Percentiles rank a stretch among this genome's conserved stretches.
Conservation (phyloP, 92 coral and sea anemone species). For the Actinernus sp. region DNA sequence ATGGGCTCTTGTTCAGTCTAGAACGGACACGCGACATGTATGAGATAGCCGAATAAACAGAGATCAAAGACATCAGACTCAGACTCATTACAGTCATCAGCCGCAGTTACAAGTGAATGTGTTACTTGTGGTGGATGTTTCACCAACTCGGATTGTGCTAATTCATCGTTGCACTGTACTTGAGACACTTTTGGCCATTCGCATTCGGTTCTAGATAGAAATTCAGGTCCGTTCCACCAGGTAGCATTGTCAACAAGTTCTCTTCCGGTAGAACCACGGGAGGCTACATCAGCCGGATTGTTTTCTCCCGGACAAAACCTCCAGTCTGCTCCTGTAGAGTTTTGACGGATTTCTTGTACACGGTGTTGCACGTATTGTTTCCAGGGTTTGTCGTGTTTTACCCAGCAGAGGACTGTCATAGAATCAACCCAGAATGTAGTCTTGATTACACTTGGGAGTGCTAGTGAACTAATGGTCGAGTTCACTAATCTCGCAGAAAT, state of each 20-base stretch:
- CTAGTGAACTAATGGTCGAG: constrained; percentile 1
- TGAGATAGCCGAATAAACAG: too few relatives aligned
- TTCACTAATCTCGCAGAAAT: constrained; percentile 22
- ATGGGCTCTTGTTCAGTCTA: too few relatives aligned
- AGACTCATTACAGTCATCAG: too few relatives aligned
- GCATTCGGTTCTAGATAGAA: constrained; percentile 1
- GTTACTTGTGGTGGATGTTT: too few relatives aligned
- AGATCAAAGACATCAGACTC: too few relatives aligned
- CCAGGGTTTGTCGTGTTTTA: constrained; percentile 15
- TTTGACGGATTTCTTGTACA: constrained; percentile 13
- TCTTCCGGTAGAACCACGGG: constrained; percentile 25
- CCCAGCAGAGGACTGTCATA: constrained; percentile 16
- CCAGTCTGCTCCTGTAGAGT: constrained; percentile 14
- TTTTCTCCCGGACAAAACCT: constrained; percentile 26
- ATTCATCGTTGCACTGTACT: too few relatives aligned
- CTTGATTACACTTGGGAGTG: background rate
- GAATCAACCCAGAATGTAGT: constrained; percentile 33
- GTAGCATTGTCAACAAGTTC: constrained; percentile 9
- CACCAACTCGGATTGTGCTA: too few relatives aligned
- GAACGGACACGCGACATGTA: too few relatives aligned
- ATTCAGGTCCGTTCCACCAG: constrained; percentile 41
- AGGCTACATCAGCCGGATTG: constrained; percentile 36
- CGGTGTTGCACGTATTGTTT: constrained; percentile 35
- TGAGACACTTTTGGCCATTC: constrained; percentile 56
- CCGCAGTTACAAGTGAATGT: too few relatives aligned